Conservation (phyloP, 2,797 vertebrate genomes). For the Ambastaia sidthimunki region DNA sequence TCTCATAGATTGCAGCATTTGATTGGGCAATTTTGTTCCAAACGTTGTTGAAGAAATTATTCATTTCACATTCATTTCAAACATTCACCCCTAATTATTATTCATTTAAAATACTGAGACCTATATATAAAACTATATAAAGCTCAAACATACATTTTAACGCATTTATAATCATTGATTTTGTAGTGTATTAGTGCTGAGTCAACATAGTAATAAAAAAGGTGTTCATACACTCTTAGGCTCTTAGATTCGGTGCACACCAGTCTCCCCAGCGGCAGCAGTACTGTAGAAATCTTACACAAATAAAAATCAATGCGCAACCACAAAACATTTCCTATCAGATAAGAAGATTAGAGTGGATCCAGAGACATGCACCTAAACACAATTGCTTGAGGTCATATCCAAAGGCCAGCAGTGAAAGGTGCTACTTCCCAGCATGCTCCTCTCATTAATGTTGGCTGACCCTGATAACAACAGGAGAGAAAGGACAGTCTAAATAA, state of each 20-base stretch:
- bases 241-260: neutral
- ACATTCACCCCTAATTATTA: neutral
- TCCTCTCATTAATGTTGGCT: slow-evolving; percentile 93
- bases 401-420: slow-evolving; percentile 46
- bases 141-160: neutral
- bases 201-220: neutral
- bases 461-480: slow-evolving; percentile 78
- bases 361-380: slow-evolving; percentile 28
- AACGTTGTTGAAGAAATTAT: slow-evolving; percentile 81
- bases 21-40: slow-evolving; percentile 81
- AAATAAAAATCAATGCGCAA: slow-evolving; percentile 13
- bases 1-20: slow-evolving; percentile 84
- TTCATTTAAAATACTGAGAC: too few species aligned
- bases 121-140: too few species aligned
- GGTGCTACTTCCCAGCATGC: slow-evolving; percentile 82
- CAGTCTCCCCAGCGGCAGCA: neutral
- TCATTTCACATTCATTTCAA: neutral
- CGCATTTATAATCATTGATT: neutral
- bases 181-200: neutral
- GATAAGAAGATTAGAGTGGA: neutral
- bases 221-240: neutral
- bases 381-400: slow-evolving; percentile 42
- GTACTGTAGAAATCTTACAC: slow-evolving; percentile 16
- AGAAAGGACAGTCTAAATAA: slow-evolving; percentile 30
- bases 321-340: slow-evolving; percentile 4